Base-by-base conservation (phyloP, 2,888 invertebrate species). In the Tanytarsus gracilentus region DNA sequence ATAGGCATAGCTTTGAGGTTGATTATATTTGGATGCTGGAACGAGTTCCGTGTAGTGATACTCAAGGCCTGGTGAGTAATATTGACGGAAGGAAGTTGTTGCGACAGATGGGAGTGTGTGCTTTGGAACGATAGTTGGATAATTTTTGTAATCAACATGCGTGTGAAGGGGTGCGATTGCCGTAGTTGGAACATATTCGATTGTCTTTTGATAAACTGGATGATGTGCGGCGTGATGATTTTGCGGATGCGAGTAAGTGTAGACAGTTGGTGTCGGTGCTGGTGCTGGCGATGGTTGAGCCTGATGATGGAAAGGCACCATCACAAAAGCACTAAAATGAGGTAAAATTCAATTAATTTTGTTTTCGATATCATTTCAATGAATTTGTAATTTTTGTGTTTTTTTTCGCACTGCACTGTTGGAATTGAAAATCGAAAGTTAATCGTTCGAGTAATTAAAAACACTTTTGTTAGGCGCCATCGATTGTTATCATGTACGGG, bases 211-310 rank as follows among this genome's bases (percentile, higher is more conserved):
- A 18, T 39, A 55, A 7, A 40, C 16, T 9, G 26, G 59, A 4
- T 59, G 40, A 21, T 61, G 60, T n/a, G 62, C 62, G 7, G 11
- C 11, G 2, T 59, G 44, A n/a, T 58, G 33, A 40, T 62, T 36
- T 48, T 62, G 40, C 21, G 61, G 61, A 52, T 65, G 64, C 3
- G 64, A 62, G 59, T 65, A 65, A 9, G 65, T 62, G 18, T 62
- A 51, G 11, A 65, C 62, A 3, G 66, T 60, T 61, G 66, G 63
- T 55, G 63, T 64, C 16, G 61, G 52, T 21, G 48, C 30, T n/a
- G 23, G 27, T 8, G 40, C 30, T 44, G 56, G 58, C 5, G 56
- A 18, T 21, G 18, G 26, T 18, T 9, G 36, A 27, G 23, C 18
- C 21, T 60, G 60, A 21, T 51, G 40, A n/a, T 36, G 29, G 9